Evolutionary conservation across 2,797 vertebrate genomes (phyloP), one percentile per base, ranked within the genome.

Genomic region (Tokudaia tokunoshimensis): DNA sequence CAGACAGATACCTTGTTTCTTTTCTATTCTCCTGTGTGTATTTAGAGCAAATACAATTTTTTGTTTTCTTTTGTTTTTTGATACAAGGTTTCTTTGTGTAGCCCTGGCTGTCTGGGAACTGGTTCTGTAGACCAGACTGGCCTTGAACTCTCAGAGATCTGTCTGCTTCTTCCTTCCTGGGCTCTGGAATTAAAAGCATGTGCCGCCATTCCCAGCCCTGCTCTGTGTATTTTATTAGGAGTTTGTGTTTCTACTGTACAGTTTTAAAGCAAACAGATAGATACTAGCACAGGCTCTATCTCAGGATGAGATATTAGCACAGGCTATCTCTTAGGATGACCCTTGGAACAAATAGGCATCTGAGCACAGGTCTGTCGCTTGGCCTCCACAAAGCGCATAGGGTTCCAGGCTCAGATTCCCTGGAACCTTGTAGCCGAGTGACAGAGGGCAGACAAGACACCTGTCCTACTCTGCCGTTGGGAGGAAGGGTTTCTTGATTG

Each of bases 191-290:
- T 72, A 72, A 37, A 72, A 9, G 17, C 34, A 72, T 37, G 67
- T 8, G n/a, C 67, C n/a, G 1, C 67, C 34, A 72, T 37, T 9
- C 67, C 17, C n/a, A 72, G 67, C 67, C n/a, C 67, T 72, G 67
- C 34, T 72, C 67, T 93, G 37, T 83, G 20, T 94, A 26, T 91
- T 92, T 78, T 86, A 63, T 63, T 86, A 19, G 75, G n/a, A 75
- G 80, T 17, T 19, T 94, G 5, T 55, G 47, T 92, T 70, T 96
- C 76, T 92, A 79, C 65, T 90, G 65, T 59, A 10, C 47, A 57
- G 59, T 75, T 93, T 84, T 47, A 70, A 89, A 92, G n/a, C 14
- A 55, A 93, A 24, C 82, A 92, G 70, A 82, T 44, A 83, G 72
- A 89, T 80, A 61, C 92, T n/a, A 67, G 83, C 31, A 52, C 82